These are phyloP conservation scores for Todiramphus chloris DNA, from an alignment of 2,113 vertebrate genomes.

Conservation along the genomic window DNA sequence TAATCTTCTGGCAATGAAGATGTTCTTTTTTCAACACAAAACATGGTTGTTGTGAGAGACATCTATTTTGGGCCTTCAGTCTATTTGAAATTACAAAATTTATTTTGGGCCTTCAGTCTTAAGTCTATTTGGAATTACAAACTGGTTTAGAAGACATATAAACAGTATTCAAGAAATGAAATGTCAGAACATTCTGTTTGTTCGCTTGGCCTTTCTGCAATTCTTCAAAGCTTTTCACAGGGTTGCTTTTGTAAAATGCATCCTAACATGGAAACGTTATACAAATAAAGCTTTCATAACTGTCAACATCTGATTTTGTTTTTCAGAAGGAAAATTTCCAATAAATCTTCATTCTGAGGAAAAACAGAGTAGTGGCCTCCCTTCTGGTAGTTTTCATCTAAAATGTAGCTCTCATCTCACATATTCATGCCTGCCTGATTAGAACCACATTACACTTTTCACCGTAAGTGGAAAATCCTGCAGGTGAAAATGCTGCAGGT, in stretches of 20 bases:
- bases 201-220: conserved; percentile 20
- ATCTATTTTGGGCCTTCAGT: conserved; percentile 11
- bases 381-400: background rate
- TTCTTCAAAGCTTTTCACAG: conserved; percentile 35
- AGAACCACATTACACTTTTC: background rate
- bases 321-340: conserved; percentile 21
- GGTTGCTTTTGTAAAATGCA: background rate
- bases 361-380: background rate
- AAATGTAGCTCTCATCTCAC: background rate
- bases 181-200: conserved; percentile 39
- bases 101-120: conserved; percentile 2
- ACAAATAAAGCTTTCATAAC: conserved; percentile 41
- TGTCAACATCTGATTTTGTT: conserved; percentile 51
- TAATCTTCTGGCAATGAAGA: background rate
- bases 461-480: background rate
- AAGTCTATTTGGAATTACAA: background rate
- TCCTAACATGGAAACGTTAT: background rate
- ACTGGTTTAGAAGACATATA: background rate
- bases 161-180: conserved; percentile 27
- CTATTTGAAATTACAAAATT: background rate
- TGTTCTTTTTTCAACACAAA: background rate
- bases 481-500: background rate
- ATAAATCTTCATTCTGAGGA: background rate
- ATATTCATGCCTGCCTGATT: background rate
- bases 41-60: background rate